Evolutionary conservation across 2,888 invertebrate genomes (phyloP).

Genomic region (Rambutsinella grinnellia): DNA sequence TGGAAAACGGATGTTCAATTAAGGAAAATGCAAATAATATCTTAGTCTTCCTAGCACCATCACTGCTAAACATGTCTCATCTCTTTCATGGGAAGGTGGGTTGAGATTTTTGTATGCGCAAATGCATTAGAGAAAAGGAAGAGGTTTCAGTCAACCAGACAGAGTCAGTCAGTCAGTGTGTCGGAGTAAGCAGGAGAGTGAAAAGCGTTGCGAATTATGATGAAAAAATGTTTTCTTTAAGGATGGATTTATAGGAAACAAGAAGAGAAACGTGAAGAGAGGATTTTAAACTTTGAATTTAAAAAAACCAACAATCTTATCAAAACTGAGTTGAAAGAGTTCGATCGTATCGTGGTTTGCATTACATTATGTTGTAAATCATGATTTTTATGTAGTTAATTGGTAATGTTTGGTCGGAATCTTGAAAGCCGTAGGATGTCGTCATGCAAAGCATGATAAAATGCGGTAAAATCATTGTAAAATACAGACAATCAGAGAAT

Average conservation of each 20-base stretch:
- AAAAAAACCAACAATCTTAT: background rate
- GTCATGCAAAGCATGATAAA: no score
- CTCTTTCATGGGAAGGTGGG: constrained; percentile 36
- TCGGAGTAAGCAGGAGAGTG: constrained; percentile 1
- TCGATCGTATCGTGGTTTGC: no score
- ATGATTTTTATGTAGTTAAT: no score
- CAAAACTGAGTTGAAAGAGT: background rate
- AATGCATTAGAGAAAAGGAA: background rate
- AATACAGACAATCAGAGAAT: no score
- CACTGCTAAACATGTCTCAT: background rate
- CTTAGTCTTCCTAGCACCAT: background rate
- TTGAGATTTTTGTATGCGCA: no score
- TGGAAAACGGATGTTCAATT: constrained; percentile 52
- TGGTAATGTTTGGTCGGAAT: no score
- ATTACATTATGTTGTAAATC: no score
- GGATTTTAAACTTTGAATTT: background rate
- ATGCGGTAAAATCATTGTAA: no score
- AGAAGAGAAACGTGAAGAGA: background rate
- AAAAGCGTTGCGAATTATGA: constrained; percentile 25
- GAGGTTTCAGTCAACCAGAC: constrained; percentile 12
- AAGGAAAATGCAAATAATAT: constrained; percentile 38
- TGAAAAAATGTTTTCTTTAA: background rate
- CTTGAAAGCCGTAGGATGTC: no score
- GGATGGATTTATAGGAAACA: background rate
- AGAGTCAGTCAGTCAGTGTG: constrained; percentile 27